Percentiles rank a stretch among this genome's conserved stretches.
phyloP scores from a whole-genome alignment of 2,888 invertebrate species.

The Kuschelorhynchus macadamiae region DNA sequence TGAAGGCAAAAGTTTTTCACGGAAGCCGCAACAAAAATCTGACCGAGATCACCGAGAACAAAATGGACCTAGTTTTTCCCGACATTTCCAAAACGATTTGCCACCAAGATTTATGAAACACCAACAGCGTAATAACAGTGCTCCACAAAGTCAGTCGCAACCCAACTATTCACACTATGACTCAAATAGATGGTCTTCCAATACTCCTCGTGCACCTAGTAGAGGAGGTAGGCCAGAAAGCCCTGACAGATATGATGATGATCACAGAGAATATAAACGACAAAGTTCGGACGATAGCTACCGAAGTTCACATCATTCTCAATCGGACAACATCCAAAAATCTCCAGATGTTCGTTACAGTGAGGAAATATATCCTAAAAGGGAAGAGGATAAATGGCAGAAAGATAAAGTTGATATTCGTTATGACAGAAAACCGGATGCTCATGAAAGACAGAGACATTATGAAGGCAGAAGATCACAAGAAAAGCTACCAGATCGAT shows the following conservation, averaged over 20 bases:
- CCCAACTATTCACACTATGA: slow-evolving; percentile 37
- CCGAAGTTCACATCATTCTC: slow-evolving; percentile 53
- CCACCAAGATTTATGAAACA: slow-evolving; percentile 90
- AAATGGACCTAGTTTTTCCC: slow-evolving; percentile 76
- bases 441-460: slow-evolving; percentile 52
- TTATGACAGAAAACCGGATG: slow-evolving; percentile 51
- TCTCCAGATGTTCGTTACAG: slow-evolving; percentile 63
- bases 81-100: slow-evolving; percentile 85
- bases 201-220: slow-evolving; percentile 38
- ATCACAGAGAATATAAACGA: slow-evolving; percentile 63
- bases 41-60: slow-evolving; percentile 68
- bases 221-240: slow-evolving; percentile 54
- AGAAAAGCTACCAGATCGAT: slow-evolving; percentile 51
- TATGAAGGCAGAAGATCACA: slow-evolving; percentile 58
- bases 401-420: slow-evolving; percentile 48
- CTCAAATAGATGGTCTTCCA: slow-evolving; percentile 33
- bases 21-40: slow-evolving; percentile 52
- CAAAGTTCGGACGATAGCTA: slow-evolving; percentile 63
- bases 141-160: slow-evolving; percentile 42
- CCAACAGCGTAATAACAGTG: slow-evolving; percentile 65
- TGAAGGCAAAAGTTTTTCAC: slow-evolving; percentile 63
- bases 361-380: slow-evolving; percentile 62
- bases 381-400: slow-evolving; percentile 62
- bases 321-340: slow-evolving; percentile 38
- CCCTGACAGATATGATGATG: slow-evolving; percentile 57